Conservation (phyloP, 2,888 invertebrate species). For the Rhimphoctona megacephalus region DNA sequence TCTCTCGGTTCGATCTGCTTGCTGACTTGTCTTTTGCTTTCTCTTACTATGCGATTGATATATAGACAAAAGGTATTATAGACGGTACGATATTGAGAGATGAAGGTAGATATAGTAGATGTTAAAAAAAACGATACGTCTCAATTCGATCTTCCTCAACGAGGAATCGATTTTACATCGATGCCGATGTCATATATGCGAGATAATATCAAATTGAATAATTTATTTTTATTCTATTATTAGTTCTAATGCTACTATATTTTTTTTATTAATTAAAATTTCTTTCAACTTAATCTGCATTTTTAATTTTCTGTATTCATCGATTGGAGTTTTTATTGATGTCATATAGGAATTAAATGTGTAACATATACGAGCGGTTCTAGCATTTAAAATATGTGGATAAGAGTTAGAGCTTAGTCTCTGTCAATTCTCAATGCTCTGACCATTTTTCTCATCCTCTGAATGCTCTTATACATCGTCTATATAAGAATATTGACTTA, state of each 20-base stretch:
- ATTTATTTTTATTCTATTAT: not conserved
- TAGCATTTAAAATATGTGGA: not conserved
- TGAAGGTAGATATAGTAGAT: constrained; percentile 25
- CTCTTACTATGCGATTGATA: not conserved
- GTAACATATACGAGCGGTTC: not conserved
- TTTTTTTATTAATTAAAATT: not conserved
- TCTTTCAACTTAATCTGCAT: not conserved
- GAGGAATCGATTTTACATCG: constrained; percentile 27
- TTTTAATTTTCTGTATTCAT: not conserved
- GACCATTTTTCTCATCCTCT: constrained; percentile 52
- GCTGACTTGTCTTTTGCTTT: not conserved
- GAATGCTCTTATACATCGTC: not conserved
- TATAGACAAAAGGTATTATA: constrained; percentile 23
- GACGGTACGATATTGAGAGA: constrained; percentile 29
- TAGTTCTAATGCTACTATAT: not conserved
- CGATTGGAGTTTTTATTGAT: not conserved
- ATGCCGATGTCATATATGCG: not conserved
- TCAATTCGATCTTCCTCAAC: constrained; percentile 14
- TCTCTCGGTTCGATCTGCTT: constrained; percentile 1
- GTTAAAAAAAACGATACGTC: constrained; percentile 30
- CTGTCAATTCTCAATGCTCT: constrained; percentile 51
- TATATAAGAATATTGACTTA: constrained; percentile 21
- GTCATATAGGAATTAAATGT: constrained; percentile 1
- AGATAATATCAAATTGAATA: not conserved
- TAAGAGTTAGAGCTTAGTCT: constrained; percentile 43